Evolutionary conservation across 1,140 invertebrate genomes (phyloP).

Genomic region (Melipona quadrifasciata): DNA sequence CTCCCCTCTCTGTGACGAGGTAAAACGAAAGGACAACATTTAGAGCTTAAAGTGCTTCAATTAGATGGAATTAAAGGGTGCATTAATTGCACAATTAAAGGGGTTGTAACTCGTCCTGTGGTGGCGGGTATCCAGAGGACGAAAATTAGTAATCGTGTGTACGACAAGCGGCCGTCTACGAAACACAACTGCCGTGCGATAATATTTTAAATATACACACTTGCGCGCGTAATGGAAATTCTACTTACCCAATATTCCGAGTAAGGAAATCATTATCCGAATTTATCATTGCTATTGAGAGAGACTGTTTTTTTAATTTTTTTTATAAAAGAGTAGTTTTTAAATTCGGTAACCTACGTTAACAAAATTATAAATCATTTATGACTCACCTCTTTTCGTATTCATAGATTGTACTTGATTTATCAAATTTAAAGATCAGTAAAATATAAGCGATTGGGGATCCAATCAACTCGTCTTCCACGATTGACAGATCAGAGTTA

Average conservation of each 20-base stretch:
- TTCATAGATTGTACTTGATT: too few relatives aligned
- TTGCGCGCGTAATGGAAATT: not conserved
- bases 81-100: conserved; percentile 12
- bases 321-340: too few relatives aligned
- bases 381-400: too few relatives aligned
- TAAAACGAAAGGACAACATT: conserved; percentile 13
- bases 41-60: conserved; percentile 2
- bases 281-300: not conserved
- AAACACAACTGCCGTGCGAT: not conserved
- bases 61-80: not conserved
- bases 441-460: too few relatives aligned
- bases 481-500: too few relatives aligned
- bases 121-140: not conserved
- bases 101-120: not conserved
- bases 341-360: too few relatives aligned
- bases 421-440: too few relatives aligned
- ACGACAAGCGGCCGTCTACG: not conserved
- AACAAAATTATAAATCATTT: too few relatives aligned
- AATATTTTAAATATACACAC: not conserved
- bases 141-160: not conserved
- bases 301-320: too few relatives aligned
- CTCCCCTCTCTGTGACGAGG: not conserved
- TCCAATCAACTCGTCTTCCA: too few relatives aligned
- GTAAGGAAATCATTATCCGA: not conserved
- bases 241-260: not conserved